These are phyloP conservation scores for Pristis pectinata DNA, from an alignment of 2,797 vertebrate species.

Conservation along the genomic window DNA sequence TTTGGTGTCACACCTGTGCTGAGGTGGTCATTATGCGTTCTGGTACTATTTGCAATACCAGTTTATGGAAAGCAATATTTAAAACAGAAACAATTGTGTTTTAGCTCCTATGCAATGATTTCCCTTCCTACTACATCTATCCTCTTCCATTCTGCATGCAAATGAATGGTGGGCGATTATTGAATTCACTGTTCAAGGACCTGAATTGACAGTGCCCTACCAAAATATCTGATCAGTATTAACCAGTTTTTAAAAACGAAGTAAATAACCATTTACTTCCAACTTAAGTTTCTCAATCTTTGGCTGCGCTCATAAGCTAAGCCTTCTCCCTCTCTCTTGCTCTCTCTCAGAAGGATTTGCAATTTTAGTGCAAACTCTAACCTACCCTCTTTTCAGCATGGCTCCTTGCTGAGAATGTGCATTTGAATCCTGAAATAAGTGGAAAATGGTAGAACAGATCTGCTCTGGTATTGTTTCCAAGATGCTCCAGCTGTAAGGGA, in stretches of 20 bases:
- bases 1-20: not conserved
- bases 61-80: not conserved
- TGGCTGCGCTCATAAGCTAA: not conserved
- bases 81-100: not conserved
- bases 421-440: not conserved
- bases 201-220: too few relatives aligned
- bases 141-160: not conserved
- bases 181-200: not conserved
- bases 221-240: too few relatives aligned
- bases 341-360: too few relatives aligned
- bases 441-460: not conserved
- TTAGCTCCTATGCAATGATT: not conserved
- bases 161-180: not conserved
- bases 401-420: not conserved
- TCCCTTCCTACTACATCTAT: too few relatives aligned
- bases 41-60: not conserved
- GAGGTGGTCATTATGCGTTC: not conserved
- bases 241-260: too few relatives aligned
- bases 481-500: not conserved
- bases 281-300: not conserved
- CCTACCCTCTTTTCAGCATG: too few relatives aligned
- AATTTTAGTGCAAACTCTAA: not conserved
- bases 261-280: not conserved
- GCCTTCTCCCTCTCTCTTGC: too few relatives aligned
- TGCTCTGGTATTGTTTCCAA: not conserved